phyloP scores from a whole-genome alignment of 2,113 vertebrate genomes.

The Aptenodytes patagonicus region DNA sequence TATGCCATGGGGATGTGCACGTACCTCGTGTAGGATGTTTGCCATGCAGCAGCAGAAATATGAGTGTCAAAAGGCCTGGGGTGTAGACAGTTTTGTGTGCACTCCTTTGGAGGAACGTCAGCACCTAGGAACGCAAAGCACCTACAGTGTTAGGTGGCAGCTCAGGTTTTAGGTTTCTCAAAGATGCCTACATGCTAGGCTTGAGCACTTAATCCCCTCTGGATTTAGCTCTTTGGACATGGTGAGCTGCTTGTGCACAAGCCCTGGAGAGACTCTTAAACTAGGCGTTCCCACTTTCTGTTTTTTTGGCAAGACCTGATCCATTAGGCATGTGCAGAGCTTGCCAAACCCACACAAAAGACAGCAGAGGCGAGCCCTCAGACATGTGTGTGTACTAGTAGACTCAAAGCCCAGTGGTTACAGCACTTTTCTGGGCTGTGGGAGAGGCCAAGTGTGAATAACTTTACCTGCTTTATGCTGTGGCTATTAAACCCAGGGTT shows the following conservation, averaged over 20 bases:
- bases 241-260: constrained; percentile 17
- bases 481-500: background rate
- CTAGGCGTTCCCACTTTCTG: constrained; percentile 6
- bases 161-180: constrained; percentile 50
- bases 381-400: constrained; percentile 6
- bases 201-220: constrained; percentile 39
- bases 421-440: background rate
- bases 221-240: constrained; percentile 11
- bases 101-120: background rate
- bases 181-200: constrained; percentile 1
- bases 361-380: constrained; percentile 27
- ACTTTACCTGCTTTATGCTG: background rate
- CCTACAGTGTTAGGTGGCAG: constrained; percentile 11
- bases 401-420: background rate
- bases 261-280: background rate
- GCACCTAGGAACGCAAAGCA: background rate
- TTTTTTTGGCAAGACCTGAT: constrained; percentile 5
- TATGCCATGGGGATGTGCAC: constrained; percentile 25
- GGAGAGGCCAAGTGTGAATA: constrained; percentile 15
- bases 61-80: background rate
- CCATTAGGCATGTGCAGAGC: constrained; percentile 17
- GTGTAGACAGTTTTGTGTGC: background rate
- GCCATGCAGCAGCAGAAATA: background rate
- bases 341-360: constrained; percentile 63
- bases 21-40: background rate